Evolutionary conservation across 2,888 invertebrate species (phyloP).

Genomic region (Melieria crassipennis): DNA sequence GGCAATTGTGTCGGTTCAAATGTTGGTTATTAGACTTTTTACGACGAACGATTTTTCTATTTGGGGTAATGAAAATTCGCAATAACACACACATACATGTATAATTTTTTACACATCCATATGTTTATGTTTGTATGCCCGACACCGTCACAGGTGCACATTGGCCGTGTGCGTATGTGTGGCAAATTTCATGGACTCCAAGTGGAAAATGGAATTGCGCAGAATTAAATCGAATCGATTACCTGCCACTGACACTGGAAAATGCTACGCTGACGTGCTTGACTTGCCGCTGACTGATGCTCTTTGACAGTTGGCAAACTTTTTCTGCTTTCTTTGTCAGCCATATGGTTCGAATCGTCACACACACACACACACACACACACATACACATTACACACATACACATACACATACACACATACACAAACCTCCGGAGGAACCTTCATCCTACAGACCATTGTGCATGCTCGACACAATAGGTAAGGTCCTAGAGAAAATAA

Average conservation of each 20-base stretch:
- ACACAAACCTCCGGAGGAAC: no score
- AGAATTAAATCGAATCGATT: slow-evolving; percentile 25
- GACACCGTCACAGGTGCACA: no score
- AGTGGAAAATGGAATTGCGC: slow-evolving; percentile 1
- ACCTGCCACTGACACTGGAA: not conserved
- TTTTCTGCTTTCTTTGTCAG: no score
- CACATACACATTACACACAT: not conserved
- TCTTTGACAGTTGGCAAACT: no score
- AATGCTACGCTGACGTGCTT: not conserved
- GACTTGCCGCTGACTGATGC: no score
- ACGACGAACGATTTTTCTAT: slow-evolving; percentile 27
- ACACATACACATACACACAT: no score
- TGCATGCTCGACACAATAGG: no score
- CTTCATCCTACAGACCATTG: no score
- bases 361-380: not conserved
- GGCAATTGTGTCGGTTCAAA: slow-evolving; percentile 18
- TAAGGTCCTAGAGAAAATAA: no score
- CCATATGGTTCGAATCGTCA: no score
- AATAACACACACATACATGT: slow-evolving; percentile 1
- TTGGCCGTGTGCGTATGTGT: not conserved
- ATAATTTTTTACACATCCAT: not conserved
- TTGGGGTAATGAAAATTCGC: slow-evolving; percentile 29
- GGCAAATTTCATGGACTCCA: slow-evolving; percentile 9
- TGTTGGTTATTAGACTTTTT: slow-evolving; percentile 30
- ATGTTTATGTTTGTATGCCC: slow-evolving; percentile 1